These are phyloP conservation scores for Hydrolagus colliei DNA, from an alignment of 2,797 vertebrate genomes.

Conservation along the genomic window DNA sequence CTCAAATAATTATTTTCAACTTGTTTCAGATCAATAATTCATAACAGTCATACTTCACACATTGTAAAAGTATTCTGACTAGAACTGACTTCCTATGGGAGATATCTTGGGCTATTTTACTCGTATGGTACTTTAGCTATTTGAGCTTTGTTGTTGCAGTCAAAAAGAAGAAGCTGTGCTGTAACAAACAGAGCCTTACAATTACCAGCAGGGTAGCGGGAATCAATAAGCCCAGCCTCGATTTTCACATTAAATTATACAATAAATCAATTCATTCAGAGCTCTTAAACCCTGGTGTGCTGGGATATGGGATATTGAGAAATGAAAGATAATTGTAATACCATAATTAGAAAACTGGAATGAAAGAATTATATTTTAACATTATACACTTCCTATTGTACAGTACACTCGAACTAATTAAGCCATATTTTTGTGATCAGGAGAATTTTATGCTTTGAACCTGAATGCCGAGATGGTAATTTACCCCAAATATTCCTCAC, in stretches of 20 bases:
- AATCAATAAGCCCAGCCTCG: background rate
- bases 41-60: background rate
- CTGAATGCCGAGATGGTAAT: background rate
- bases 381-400: background rate
- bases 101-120: too few species aligned
- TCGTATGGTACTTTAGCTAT: background rate
- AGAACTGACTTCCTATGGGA: background rate
- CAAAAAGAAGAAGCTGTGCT: background rate
- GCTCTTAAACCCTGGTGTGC: background rate
- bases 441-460: background rate
- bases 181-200: background rate
- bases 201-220: background rate
- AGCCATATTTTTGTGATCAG: background rate
- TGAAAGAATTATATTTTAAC: background rate
- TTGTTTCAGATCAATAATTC: conserved; percentile 5
- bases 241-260: conserved; percentile 8
- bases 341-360: background rate
- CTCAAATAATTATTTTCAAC: conserved; percentile 16
- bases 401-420: background rate
- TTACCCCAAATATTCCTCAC: background rate
- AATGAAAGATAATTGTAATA: background rate
- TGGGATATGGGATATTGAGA: background rate
- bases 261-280: background rate
- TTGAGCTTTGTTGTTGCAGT: background rate
- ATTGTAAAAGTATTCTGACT: too few species aligned